Percentiles rank a stretch among this genome's conserved stretches.
Evolutionary conservation across 2,888 invertebrate species (phyloP).

Genomic region (Nephrotoma flavescens): DNA sequence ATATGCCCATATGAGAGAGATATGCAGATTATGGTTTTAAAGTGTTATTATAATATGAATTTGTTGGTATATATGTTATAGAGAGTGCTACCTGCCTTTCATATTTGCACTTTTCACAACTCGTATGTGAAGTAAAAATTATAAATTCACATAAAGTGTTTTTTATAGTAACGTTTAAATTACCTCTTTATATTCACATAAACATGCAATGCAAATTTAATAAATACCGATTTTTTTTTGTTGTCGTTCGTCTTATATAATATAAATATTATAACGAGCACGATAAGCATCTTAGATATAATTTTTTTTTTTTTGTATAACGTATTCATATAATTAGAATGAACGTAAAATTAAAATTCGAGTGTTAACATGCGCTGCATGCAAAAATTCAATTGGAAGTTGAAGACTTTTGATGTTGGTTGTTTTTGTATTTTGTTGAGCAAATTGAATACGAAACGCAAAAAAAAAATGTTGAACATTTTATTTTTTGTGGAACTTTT

Average conservation of each 20-base stretch:
- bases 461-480: not conserved
- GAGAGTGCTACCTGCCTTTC: not conserved
- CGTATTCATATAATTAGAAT: not conserved
- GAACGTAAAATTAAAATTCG: not conserved
- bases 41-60: not conserved
- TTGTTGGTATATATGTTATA: not conserved
- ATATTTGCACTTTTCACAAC: not conserved
- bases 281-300: not conserved
- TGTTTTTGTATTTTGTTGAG: not conserved
- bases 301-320: not conserved
- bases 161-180: not conserved
- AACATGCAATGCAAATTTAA: constrained; percentile 1
- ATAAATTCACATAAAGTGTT: not conserved
- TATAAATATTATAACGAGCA: not conserved
- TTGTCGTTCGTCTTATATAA: not conserved
- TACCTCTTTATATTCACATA: not conserved
- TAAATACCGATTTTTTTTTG: not conserved
- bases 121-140: not conserved
- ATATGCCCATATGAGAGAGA: no score
- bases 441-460: not conserved
- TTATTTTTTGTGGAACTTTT: not conserved
- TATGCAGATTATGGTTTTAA: not conserved
- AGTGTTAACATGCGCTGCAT: not conserved
- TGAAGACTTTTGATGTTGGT: not conserved
- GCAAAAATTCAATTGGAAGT: not conserved